Evolutionary conservation across 2,797 vertebrate genomes (phyloP).

Genomic region (Silurus aristotelis): DNA sequence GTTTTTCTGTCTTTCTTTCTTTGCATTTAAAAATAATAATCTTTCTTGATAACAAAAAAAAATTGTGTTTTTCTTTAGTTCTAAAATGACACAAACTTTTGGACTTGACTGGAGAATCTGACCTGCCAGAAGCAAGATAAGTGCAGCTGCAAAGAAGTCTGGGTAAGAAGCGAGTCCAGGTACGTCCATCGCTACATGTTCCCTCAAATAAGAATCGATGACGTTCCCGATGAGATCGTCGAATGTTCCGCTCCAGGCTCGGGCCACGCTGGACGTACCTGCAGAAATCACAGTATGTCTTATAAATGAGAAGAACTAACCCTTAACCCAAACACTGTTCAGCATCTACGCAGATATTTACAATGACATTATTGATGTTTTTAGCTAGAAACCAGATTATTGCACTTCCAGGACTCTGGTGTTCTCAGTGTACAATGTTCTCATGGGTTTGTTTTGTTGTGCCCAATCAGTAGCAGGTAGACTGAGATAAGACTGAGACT

Average conservation of each 20-base stretch:
- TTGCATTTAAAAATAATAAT: too few relatives aligned
- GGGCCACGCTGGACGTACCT: constrained; percentile 86
- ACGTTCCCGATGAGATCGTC: constrained; percentile 81
- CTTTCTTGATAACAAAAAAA: too few relatives aligned
- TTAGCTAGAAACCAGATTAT: too few relatives aligned
- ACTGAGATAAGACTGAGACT: too few relatives aligned
- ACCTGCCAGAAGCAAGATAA: constrained; percentile 84
- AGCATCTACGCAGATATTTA: background rate
- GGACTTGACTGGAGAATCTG: constrained; percentile 14
- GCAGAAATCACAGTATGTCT: background rate
- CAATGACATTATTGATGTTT: too few relatives aligned
- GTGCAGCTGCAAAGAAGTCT: constrained; percentile 81
- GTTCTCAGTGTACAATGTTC: background rate
- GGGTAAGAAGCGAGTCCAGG: constrained; percentile 82
- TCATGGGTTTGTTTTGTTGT: background rate
- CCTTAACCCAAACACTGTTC: too few relatives aligned
- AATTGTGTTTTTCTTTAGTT: background rate
- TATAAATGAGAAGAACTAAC: background rate
- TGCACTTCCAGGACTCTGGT: background rate
- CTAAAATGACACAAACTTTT: background rate
- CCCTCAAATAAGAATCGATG: constrained; percentile 71
- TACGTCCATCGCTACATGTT: constrained; percentile 67
- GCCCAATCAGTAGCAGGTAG: too few relatives aligned
- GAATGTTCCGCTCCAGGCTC: constrained; percentile 86
- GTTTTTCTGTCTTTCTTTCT: too few relatives aligned